These are phyloP conservation scores for Raja brachyura DNA, from an alignment of 2,113 vertebrate genomes.

Conservation along the genomic window DNA sequence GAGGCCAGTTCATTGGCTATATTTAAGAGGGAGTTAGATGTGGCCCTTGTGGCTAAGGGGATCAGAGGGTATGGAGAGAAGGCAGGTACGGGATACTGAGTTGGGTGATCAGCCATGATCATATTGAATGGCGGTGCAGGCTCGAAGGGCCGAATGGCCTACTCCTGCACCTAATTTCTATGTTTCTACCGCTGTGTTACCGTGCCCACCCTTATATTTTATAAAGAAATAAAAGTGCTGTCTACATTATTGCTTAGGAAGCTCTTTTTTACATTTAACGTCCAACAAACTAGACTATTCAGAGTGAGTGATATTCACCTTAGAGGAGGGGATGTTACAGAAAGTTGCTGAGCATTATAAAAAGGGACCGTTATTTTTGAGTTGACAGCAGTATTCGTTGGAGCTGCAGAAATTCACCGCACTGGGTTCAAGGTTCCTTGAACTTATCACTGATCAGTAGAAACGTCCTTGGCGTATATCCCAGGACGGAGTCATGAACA, in stretches of 20 bases:
- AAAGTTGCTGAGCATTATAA: background rate
- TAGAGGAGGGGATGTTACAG: background rate
- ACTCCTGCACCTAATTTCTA: too few species aligned
- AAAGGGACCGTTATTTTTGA: background rate
- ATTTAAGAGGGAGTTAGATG: too few species aligned
- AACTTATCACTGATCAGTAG: background rate
- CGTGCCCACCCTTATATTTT: background rate
- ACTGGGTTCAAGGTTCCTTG: background rate
- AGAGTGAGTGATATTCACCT: background rate
- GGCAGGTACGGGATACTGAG: too few species aligned
- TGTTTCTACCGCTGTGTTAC: too few species aligned
- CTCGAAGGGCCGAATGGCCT: too few species aligned
- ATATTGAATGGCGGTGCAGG: too few species aligned
- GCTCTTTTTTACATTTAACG: background rate
- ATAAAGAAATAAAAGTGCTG: slow-evolving; percentile 1
- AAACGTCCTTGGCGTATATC: background rate
- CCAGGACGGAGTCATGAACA: background rate
- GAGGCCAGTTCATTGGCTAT: too few species aligned
- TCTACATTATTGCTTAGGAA: background rate
- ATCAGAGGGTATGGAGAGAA: too few species aligned
- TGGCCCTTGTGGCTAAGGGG: too few species aligned
- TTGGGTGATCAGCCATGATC: too few species aligned
- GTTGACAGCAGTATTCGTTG: background rate
- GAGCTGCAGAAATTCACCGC: background rate
- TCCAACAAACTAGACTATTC: background rate